phyloP scores from a whole-genome alignment of 2,113 vertebrate genomes.

The Actenoides hombroni region DNA sequence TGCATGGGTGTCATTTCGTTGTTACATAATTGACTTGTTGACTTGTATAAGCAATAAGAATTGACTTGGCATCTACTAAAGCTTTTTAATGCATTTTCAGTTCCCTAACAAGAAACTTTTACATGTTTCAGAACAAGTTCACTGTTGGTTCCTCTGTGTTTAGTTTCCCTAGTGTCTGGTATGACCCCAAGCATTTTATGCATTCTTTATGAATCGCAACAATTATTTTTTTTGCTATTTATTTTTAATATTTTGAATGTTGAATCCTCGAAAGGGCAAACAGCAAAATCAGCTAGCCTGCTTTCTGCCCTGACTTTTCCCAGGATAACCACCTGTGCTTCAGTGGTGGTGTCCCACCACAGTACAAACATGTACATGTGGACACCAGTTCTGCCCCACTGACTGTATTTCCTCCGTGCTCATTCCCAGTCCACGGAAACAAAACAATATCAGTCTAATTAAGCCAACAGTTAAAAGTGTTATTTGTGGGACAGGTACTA shows the following conservation, averaged over 20 bases:
- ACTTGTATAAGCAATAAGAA: neutral
- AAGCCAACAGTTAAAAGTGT: slow-evolving; percentile 5
- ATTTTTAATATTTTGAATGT: neutral
- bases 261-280: neutral
- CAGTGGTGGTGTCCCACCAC: neutral
- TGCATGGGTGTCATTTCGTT: neutral
- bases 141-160: neutral
- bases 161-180: neutral
- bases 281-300: neutral
- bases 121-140: neutral
- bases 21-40: neutral
- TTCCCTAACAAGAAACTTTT: neutral
- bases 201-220: neutral
- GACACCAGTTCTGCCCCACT: neutral
- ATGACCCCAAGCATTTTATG: neutral
- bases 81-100: neutral
- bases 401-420: neutral
- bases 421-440: neutral
- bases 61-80: neutral
- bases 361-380: accelerated
- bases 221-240: too few species aligned
- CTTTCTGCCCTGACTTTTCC: neutral
- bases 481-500: neutral
- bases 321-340: neutral
- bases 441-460: neutral